Base-by-base conservation (phyloP, 2,113 vertebrate genomes). In the Oxygymnocypris stewartii region DNA sequence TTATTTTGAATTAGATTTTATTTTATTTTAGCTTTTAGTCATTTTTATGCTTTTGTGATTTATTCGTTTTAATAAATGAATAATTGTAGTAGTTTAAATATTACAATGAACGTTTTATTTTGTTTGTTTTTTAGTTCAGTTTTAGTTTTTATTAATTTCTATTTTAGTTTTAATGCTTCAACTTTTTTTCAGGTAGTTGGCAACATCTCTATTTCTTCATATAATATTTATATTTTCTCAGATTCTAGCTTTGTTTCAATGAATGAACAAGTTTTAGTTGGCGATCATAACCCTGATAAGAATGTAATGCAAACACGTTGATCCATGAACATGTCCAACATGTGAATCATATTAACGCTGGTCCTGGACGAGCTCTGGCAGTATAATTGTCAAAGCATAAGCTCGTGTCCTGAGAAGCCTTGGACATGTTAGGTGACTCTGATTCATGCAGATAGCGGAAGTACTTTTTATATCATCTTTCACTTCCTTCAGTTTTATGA, bases 371-470 rank as follows among this genome's bases (percentile, higher is more conserved):
- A 73, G 20, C 35, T 12, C 20, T 73, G 69, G 10, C 10, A 42
- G 8, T 40, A 71, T 71, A 20, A 71, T 71, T 20, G 35, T 35
- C 67, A 37, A 40, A 44, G 1, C 71, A 44, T 4, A 44, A 75
- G 71, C 10, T 44, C 18, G 16, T 49, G 4, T 14, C 23, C 47
- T 78, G 8, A 54, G 42, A 54, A 78, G 16, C 76, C 76, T 51
- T 4, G 14, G 16, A 35, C 76, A 79, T 16, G 1, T 47, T 16
- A 16, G 47, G 25, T 31, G n/a, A 77, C 4, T 77, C 44, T 20
- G 75, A 78, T 14, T 78, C 75, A 78, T 54, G 25, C 31, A 18
- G 16, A 79, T 78, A 79, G 77, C 23, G 77, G 18, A 79, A 79
- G 18, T 12, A 59, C 18, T 79, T 37, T 20, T 35, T 13, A 23